Conservation (phyloP, 2,797 vertebrate species). For the Coregonus ussuriensis region DNA sequence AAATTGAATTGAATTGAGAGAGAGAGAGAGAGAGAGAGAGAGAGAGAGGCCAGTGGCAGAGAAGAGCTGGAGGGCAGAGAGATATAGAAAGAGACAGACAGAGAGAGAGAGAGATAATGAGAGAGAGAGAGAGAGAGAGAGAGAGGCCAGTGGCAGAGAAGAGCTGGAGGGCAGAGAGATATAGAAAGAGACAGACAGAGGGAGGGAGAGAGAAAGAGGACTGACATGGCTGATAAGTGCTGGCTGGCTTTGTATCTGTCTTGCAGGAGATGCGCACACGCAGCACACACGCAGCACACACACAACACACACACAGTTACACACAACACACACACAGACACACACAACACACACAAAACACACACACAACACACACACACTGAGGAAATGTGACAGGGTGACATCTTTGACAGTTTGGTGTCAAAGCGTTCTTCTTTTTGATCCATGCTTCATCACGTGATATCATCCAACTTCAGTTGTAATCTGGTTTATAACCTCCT, state of each 20-base stretch:
- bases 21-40: no score
- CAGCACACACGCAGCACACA: slow-evolving; percentile 43
- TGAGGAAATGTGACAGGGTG: slow-evolving; percentile 72
- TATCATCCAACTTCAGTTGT: slow-evolving; percentile 62
- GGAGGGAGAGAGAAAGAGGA: not conserved
- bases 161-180: not conserved
- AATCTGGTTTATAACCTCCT: slow-evolving; percentile 73
- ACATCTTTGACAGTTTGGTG: slow-evolving; percentile 85
- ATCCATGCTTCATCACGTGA: slow-evolving; percentile 64
- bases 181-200: not conserved
- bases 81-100: no score
- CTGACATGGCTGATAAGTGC: slow-evolving; percentile 38
- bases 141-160: not conserved
- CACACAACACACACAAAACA: slow-evolving; percentile 40
- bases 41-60: no score
- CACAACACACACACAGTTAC: slow-evolving; percentile 34
- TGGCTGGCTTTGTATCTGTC: slow-evolving; percentile 38
- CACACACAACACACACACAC: slow-evolving; percentile 46
- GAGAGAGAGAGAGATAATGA: no score
- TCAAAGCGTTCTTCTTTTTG: slow-evolving; percentile 63
- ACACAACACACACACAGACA: slow-evolving; percentile 45
- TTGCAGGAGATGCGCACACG: slow-evolving; percentile 57
- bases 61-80: no score
- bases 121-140: not conserved
- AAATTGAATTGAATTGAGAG: no score